These are phyloP conservation scores for Eulithis testata DNA, from an alignment of 2,888 invertebrate species.

Conservation along the genomic window DNA sequence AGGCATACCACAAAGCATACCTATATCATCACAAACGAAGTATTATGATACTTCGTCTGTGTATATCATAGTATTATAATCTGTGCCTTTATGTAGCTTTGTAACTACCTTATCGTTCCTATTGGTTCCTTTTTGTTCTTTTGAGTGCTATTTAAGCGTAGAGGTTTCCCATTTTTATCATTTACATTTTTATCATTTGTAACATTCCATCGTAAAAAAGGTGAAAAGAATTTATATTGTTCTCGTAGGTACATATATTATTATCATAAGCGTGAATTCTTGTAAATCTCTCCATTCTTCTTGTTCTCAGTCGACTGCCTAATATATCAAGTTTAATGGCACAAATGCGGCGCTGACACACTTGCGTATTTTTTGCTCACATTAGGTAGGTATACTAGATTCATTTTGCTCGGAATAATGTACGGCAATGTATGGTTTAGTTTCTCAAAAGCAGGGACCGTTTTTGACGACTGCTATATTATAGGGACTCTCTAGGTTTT, in stretches of 20 bases:
- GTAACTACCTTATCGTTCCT: too few species aligned
- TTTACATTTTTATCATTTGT: too few species aligned
- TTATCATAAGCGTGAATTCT: conserved; percentile 23
- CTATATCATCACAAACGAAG: too few species aligned
- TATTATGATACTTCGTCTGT: too few species aligned
- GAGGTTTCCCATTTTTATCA: too few species aligned
- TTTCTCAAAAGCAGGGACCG: neutral
- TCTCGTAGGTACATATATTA: neutral
- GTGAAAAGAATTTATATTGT: neutral
- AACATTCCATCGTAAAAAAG: neutral
- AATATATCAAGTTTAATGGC: conserved; percentile 42
- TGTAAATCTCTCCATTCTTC: conserved; percentile 40
- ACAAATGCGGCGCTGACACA: conserved; percentile 33
- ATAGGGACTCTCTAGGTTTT: neutral
- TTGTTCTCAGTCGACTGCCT: conserved; percentile 32
- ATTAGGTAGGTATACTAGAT: conserved; percentile 9
- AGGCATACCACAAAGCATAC: too few species aligned
- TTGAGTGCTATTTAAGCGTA: too few species aligned
- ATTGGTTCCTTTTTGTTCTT: too few species aligned
- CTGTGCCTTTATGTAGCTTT: too few species aligned
- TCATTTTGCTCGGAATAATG: conserved; percentile 8
- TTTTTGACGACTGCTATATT: neutral
- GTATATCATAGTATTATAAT: too few species aligned
- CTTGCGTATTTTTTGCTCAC: conserved; percentile 18
- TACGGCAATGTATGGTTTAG: neutral